Conservation (phyloP, 2,888 invertebrate genomes). For the Osmoderma eremita region DNA sequence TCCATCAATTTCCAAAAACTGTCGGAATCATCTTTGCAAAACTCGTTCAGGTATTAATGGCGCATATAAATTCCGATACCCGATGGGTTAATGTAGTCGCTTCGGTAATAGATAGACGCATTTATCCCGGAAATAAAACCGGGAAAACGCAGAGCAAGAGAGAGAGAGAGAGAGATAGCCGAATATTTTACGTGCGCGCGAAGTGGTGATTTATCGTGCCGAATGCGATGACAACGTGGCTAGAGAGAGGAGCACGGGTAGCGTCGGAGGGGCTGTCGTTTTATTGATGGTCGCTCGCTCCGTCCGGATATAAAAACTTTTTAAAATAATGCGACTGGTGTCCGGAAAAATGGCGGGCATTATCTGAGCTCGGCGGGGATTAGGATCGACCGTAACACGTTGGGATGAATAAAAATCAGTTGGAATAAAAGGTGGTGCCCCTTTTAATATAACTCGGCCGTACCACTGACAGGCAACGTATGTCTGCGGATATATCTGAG, state of each 20-base stretch:
- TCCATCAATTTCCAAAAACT: no score
- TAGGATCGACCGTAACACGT: conserved; percentile 51
- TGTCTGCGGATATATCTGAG: not conserved
- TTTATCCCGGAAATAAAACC: conserved; percentile 21
- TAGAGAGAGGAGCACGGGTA: conserved; percentile 29
- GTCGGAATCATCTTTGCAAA: conserved; percentile 4
- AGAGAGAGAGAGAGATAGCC: no score
- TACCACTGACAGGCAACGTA: conserved; percentile 14
- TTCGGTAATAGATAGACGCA: conserved; percentile 16
- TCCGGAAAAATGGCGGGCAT: conserved; percentile 63
- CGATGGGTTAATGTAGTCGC: conserved; percentile 18
- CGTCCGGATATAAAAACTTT: conserved; percentile 62
- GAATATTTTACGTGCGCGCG: conserved; percentile 26
- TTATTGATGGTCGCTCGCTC: conserved; percentile 57
- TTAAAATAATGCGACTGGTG: conserved; percentile 64
- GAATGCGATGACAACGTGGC: conserved; percentile 42
- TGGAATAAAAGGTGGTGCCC: conserved; percentile 38
- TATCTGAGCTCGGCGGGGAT: conserved; percentile 62
- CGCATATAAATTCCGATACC: conserved; percentile 8
- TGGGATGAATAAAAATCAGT: conserved; percentile 51
- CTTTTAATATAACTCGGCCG: conserved; percentile 37
- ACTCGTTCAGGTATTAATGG: not conserved
- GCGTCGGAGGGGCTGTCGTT: conserved; percentile 45
- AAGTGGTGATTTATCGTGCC: conserved; percentile 39
- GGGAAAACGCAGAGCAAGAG: not conserved